A percentile compares a stretch with the other conserved stretches of the same genome.
phyloP scores from a whole-genome alignment of 1,140 invertebrate genomes.

The Charaxes varanes region DNA sequence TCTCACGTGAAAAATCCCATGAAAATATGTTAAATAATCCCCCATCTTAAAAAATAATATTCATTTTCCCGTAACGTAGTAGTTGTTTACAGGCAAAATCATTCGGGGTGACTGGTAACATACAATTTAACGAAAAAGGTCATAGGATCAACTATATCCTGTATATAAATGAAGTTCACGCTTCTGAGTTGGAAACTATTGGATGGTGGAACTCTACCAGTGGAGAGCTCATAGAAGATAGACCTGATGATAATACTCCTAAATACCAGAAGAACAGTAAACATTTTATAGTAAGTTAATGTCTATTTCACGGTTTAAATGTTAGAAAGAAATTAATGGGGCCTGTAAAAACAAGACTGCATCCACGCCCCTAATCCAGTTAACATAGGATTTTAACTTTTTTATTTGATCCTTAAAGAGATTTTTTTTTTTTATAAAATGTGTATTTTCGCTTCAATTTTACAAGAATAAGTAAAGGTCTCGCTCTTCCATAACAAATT shows the following conservation, averaged over 20 bases:
- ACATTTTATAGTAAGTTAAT: slow-evolving; percentile 57
- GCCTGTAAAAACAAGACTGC: too few species aligned
- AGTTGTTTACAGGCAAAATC: slow-evolving; percentile 34
- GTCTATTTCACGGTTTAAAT: too few species aligned
- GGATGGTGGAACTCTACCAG: slow-evolving; percentile 43
- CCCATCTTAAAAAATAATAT: background rate
- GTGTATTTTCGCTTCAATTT: background rate
- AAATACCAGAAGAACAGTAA: slow-evolving; percentile 38
- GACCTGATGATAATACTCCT: slow-evolving; percentile 11
- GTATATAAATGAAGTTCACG: slow-evolving; percentile 51
- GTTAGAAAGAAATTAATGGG: too few species aligned
- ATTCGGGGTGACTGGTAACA: slow-evolving; percentile 47
- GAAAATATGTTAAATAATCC: background rate
- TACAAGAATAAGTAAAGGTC: too few species aligned
- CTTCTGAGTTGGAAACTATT: slow-evolving; percentile 31
- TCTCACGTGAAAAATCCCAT: too few species aligned
- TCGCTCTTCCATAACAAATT: too few species aligned
- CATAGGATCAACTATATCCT: slow-evolving; percentile 52
- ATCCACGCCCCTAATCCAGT: too few species aligned
- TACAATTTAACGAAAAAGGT: slow-evolving; percentile 49
- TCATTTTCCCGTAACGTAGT: too few species aligned
- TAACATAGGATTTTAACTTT: too few species aligned
- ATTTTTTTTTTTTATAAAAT: background rate
- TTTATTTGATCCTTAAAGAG: too few species aligned
- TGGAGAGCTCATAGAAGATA: slow-evolving; percentile 26